Conservation (phyloP, 2,888 invertebrate genomes). For the Tachina lurida region DNA sequence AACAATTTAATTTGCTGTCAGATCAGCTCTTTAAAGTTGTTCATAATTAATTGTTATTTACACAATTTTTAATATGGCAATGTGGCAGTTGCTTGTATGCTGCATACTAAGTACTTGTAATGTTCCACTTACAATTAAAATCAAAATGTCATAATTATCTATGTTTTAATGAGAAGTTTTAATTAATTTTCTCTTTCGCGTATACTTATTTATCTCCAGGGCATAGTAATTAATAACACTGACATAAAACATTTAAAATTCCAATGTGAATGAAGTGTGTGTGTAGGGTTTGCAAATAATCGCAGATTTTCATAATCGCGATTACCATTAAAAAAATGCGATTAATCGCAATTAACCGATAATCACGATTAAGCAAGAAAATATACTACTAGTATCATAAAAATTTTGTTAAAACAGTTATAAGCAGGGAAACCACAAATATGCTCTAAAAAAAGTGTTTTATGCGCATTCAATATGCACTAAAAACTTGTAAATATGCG, state of each 20-base stretch:
- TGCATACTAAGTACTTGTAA: slow-evolving; percentile 17
- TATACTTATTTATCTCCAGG: slow-evolving; percentile 2
- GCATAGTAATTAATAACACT: slow-evolving; percentile 55
- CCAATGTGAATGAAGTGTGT: background rate
- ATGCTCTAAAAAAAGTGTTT: too few relatives aligned
- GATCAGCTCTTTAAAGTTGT: slow-evolving; percentile 57
- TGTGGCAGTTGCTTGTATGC: background rate
- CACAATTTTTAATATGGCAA: slow-evolving; percentile 13
- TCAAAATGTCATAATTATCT: slow-evolving; percentile 52
- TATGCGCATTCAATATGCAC: too few relatives aligned
- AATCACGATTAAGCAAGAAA: too few relatives aligned
- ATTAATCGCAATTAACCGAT: too few relatives aligned
- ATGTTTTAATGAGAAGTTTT: slow-evolving; percentile 39
- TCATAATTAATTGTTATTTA: slow-evolving; percentile 53
- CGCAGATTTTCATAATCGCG: too few relatives aligned
- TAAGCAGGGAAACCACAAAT: too few relatives aligned
- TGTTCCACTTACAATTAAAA: slow-evolving; percentile 21
- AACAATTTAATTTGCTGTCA: slow-evolving; percentile 42
- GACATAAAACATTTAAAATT: slow-evolving; percentile 53
- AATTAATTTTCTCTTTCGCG: slow-evolving; percentile 32
- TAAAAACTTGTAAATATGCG: too few relatives aligned
- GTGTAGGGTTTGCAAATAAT: too few relatives aligned
- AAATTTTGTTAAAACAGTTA: too few relatives aligned
- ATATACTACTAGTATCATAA: too few relatives aligned
- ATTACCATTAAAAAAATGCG: too few relatives aligned